Conservation (phyloP, 2,113 vertebrate species). For the Alethe castanea region DNA sequence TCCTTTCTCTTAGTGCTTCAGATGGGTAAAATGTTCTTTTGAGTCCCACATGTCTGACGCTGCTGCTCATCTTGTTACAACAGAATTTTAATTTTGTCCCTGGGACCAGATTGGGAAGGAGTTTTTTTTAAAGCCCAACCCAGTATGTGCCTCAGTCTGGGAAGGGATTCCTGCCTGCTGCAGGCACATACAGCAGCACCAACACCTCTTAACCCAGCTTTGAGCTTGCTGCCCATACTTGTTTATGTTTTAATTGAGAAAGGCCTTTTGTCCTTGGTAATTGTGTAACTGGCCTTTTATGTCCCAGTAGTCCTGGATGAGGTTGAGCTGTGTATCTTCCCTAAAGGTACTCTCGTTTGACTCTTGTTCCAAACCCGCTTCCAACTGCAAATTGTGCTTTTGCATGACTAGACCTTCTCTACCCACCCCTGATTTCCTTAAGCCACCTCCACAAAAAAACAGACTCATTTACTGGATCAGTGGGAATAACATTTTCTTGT, state of each 20-base stretch:
- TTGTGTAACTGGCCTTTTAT: not conserved
- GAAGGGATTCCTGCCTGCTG: not conserved
- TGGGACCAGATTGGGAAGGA: not conserved
- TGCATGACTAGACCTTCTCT: not conserved
- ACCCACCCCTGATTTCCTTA: not conserved
- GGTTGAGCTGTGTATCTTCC: not conserved
- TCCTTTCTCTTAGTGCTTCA: not conserved
- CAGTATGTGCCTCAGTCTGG: not conserved
- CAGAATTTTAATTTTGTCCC: not conserved
- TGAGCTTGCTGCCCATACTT: not conserved
- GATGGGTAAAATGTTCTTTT: constrained; percentile 15
- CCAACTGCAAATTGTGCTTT: not conserved
- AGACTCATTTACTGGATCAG: constrained; percentile 18
- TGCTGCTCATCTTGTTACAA: constrained; percentile 17
- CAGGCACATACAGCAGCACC: not conserved
- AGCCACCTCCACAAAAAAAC: not conserved
- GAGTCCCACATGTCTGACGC: not conserved
- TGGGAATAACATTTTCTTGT: not conserved
- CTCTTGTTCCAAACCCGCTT: not conserved
- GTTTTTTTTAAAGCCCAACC: not conserved
- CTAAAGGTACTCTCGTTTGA: not conserved
- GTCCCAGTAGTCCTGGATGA: not conserved
- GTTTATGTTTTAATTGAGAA: not conserved
- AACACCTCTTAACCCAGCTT: not conserved
- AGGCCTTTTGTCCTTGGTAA: not conserved